Evolutionary conservation across 2,113 vertebrate genomes (phyloP).

Genomic region (Diadophis punctatus): DNA sequence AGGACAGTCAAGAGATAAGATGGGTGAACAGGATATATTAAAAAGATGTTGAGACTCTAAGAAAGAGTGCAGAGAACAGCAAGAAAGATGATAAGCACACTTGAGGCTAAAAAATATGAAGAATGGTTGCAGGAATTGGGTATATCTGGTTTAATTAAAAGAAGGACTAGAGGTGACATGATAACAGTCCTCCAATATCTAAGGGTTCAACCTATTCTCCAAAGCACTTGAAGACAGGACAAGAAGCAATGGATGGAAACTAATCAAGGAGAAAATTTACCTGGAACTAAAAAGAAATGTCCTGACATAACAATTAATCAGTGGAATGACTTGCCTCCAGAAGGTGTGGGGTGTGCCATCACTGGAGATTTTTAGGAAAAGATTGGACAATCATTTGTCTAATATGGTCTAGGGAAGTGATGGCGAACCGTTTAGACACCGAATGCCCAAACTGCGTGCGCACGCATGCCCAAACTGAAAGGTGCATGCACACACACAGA

Average conservation of each 20-base stretch:
- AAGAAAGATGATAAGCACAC: no score
- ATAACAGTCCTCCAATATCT: no score
- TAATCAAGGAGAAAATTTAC: background rate
- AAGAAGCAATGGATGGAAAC: background rate
- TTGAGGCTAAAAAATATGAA: no score
- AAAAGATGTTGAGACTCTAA: no score
- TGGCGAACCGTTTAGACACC: no score
- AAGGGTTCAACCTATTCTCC: background rate
- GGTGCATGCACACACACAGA: no score
- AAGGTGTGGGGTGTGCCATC: background rate
- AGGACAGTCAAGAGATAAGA: background rate
- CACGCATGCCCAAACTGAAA: no score
- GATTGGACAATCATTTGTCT: background rate
- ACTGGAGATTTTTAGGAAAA: background rate
- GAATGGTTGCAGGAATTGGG: no score
- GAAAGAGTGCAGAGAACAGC: no score
- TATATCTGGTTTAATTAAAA: no score
- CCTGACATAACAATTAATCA: background rate
- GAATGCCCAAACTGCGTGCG: no score
- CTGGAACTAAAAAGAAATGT: background rate
- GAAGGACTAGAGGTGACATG: no score
- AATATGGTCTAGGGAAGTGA: background rate
- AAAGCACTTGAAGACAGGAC: background rate
- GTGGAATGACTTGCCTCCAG: background rate
- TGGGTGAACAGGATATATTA: background rate